Percentiles rank a stretch among this genome's conserved stretches.
These are phyloP conservation scores for Papilio protenor DNA, from an alignment of 2,888 invertebrate genomes.

Conservation along the genomic window DNA sequence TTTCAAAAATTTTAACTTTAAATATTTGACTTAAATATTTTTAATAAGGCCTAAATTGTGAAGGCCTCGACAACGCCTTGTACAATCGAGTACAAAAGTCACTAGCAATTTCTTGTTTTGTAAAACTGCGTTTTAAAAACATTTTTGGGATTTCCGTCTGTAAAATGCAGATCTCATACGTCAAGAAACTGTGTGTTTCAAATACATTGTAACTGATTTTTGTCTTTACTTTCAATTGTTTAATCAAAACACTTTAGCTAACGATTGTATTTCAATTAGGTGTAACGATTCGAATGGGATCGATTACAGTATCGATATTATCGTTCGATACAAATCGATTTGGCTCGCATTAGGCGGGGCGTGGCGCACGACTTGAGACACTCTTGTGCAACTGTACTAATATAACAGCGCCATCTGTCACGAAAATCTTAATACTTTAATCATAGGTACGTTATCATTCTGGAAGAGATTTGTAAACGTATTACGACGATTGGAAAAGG, in stretches of 20 bases:
- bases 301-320: slow-evolving; percentile 33
- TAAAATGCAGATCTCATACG: no score
- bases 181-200: no score
- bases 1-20: not conserved
- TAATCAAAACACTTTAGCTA: not conserved
- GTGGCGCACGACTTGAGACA: slow-evolving; percentile 12
- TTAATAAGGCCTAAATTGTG: not conserved
- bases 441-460: not conserved
- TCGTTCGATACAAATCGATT: slow-evolving; percentile 43
- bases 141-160: no score
- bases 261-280: slow-evolving; percentile 1
- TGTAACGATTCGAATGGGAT: slow-evolving; percentile 18
- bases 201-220: no score
- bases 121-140: not conserved
- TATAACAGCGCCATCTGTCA: not conserved
- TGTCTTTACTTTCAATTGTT: not conserved
- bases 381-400: not conserved
- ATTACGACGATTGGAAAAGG: no score
- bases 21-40: slow-evolving; percentile 4
- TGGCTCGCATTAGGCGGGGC: slow-evolving; percentile 26
- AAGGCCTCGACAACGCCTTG: not conserved
- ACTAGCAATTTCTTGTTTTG: not conserved
- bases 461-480: no score
- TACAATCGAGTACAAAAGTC: not conserved
- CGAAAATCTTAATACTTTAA: not conserved